A percentile compares a stretch with the other conserved stretches of the same genome.
phyloP scores from a whole-genome alignment of 1,140 invertebrate genomes.

The Samia ricini region DNA sequence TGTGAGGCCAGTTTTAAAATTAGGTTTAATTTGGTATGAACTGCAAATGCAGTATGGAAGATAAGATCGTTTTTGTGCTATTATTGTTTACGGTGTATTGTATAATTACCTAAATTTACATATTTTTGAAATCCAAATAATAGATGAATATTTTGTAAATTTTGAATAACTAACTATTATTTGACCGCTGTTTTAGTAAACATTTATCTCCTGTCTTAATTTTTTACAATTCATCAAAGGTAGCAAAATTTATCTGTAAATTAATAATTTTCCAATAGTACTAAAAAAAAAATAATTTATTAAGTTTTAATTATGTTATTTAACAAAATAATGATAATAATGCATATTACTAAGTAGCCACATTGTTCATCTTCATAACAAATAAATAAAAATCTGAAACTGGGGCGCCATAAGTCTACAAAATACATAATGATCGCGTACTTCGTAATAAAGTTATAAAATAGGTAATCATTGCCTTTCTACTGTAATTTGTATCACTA shows the following conservation, averaged over 20 bases:
- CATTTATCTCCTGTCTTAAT: too few relatives aligned
- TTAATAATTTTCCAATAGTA: too few relatives aligned
- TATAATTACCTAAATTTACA: slow-evolving; percentile 13
- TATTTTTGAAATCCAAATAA: too few relatives aligned
- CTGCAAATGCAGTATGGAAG: slow-evolving; percentile 22
- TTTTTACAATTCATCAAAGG: too few relatives aligned
- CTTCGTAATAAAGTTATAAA: slow-evolving; percentile 1
- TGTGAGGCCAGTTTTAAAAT: slow-evolving; percentile 53
- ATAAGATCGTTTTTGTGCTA: slow-evolving; percentile 15
- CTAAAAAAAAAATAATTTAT: too few relatives aligned
- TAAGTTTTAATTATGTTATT: too few relatives aligned
- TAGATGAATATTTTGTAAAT: too few relatives aligned
- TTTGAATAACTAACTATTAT: too few relatives aligned
- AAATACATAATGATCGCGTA: background rate
- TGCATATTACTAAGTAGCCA: background rate
- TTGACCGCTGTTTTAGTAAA: too few relatives aligned
- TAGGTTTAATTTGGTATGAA: slow-evolving; percentile 52
- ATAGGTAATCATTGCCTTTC: slow-evolving; percentile 1
- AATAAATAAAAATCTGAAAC: background rate
- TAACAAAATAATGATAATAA: too few relatives aligned
- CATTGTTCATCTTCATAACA: background rate
- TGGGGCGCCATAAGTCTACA: background rate
- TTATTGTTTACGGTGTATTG: slow-evolving; percentile 9
- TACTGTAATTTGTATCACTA: slow-evolving; percentile 14
- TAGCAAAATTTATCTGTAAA: too few relatives aligned